These are phyloP conservation scores for Phrynocephalus versicolor DNA, from an alignment of 2,113 vertebrate species.

Conservation along the genomic window DNA sequence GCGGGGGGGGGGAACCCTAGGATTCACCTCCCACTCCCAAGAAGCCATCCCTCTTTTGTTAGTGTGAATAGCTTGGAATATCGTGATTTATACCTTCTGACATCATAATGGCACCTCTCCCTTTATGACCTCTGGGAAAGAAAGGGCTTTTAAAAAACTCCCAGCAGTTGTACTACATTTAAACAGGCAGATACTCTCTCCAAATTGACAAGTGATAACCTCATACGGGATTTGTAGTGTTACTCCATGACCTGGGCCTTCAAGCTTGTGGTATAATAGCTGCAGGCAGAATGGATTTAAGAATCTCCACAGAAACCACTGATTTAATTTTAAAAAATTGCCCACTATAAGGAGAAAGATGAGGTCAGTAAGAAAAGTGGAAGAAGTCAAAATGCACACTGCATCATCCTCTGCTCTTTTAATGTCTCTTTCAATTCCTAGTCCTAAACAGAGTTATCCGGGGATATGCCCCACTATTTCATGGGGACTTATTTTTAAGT, in stretches of 20 bases:
- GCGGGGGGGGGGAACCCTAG: not conserved
- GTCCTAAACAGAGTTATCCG: not conserved
- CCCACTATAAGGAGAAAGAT: constrained; percentile 3
- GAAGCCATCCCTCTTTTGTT: not conserved
- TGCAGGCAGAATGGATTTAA: not conserved
- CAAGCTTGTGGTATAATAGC: constrained; percentile 10
- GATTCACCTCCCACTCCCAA: not conserved
- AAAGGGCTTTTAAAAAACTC: not conserved
- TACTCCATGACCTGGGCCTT: constrained; percentile 13
- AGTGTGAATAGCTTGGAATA: not conserved
- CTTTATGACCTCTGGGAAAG: not conserved
- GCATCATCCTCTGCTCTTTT: constrained; percentile 17
- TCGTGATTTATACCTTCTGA: constrained; percentile 1
- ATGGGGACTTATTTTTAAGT: not conserved
- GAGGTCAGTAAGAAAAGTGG: constrained; percentile 34
- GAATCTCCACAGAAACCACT: constrained; percentile 25
- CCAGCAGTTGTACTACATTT: not conserved
- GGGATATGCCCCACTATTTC: not conserved
- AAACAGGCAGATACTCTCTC: not conserved
- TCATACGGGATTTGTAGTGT: not conserved
- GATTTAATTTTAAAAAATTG: not conserved
- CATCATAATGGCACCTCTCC: not conserved
- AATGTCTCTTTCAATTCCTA: constrained; percentile 13
- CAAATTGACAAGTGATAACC: not conserved
- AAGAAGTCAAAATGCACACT: constrained; percentile 11